These are phyloP conservation scores for Chrysaora quinquecirrha DNA, from an alignment of 30 jellyfish, hydroid and myxozoan species.

Conservation along the genomic window DNA sequence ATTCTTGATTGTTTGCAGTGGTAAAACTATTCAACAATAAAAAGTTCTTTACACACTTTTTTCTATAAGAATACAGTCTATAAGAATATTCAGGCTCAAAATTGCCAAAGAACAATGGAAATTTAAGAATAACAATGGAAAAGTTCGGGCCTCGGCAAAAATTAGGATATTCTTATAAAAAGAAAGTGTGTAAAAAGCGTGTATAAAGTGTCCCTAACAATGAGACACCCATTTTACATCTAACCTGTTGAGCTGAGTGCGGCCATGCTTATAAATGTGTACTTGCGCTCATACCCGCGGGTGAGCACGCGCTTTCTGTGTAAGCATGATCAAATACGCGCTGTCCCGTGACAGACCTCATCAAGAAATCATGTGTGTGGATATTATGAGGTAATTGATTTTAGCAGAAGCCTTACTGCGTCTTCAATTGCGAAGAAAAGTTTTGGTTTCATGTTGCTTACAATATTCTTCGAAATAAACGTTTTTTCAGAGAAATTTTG, in stretches of 20 bases:
- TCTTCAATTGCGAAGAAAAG: conserved; percentile 7
- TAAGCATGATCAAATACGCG: conserved; percentile 24
- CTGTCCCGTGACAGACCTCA: conserved; percentile 62
- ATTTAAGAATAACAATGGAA: too few species aligned
- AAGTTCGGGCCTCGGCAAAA: too few species aligned
- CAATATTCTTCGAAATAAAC: background rate
- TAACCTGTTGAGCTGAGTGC: conserved; percentile 5
- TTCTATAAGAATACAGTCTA: too few species aligned
- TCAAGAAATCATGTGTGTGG: conserved; percentile 57
- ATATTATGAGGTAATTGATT: conserved; percentile 60
- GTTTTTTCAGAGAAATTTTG: background rate
- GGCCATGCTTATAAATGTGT: background rate
- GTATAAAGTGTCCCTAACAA: too few species aligned
- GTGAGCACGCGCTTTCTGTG: background rate
- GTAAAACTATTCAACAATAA: too few species aligned
- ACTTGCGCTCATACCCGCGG: conserved; percentile 1
- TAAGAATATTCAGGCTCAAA: too few species aligned
- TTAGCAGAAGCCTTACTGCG: conserved; percentile 32
- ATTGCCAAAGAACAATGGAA: too few species aligned
- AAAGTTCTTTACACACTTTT: too few species aligned
- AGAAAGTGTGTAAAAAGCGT: too few species aligned
- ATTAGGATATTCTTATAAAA: too few species aligned
- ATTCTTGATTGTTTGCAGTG: too few species aligned
- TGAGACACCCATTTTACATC: too few species aligned
- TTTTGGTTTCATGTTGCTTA: background rate